Conservation (phyloP, 2,113 vertebrate species). For the Labeo catla region DNA sequence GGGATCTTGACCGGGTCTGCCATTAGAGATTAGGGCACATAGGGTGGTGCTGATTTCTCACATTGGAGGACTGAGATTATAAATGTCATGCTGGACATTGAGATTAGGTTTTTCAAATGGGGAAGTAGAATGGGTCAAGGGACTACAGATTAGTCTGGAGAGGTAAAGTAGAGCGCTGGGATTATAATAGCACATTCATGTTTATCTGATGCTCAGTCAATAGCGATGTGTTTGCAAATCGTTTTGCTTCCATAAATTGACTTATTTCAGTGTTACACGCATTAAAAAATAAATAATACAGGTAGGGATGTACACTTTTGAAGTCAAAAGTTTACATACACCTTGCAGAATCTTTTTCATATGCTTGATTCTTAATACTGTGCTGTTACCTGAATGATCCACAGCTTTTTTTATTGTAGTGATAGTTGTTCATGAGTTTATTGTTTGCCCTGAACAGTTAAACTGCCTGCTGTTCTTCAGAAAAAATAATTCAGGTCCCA, state of each 20-base stretch:
- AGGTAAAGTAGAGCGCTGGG: conserved; percentile 30
- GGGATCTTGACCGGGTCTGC: not conserved
- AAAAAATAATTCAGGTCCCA: too few species aligned
- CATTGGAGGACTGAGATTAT: conserved; percentile 16
- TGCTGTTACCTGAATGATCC: too few species aligned
- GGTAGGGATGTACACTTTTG: too few species aligned
- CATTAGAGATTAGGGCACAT: not conserved
- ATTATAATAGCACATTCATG: conserved; percentile 15
- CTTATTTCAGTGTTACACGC: not conserved
- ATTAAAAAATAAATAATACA: too few species aligned
- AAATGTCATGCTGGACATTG: not conserved
- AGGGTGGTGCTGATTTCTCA: not conserved
- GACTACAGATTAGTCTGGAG: not conserved
- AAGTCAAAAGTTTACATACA: too few species aligned
- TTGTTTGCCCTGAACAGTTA: too few species aligned
- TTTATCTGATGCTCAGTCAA: conserved; percentile 15
- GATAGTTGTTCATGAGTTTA: too few species aligned
- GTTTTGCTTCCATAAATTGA: not conserved
- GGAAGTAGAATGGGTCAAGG: not conserved
- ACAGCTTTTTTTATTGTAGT: too few species aligned
- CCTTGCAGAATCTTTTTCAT: too few species aligned
- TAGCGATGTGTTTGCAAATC: not conserved
- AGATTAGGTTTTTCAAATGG: not conserved
- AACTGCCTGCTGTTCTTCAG: too few species aligned
- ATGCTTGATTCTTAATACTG: too few species aligned